Evolutionary conservation across 2,797 vertebrate species (phyloP).

Genomic region (Falco berigora): DNA sequence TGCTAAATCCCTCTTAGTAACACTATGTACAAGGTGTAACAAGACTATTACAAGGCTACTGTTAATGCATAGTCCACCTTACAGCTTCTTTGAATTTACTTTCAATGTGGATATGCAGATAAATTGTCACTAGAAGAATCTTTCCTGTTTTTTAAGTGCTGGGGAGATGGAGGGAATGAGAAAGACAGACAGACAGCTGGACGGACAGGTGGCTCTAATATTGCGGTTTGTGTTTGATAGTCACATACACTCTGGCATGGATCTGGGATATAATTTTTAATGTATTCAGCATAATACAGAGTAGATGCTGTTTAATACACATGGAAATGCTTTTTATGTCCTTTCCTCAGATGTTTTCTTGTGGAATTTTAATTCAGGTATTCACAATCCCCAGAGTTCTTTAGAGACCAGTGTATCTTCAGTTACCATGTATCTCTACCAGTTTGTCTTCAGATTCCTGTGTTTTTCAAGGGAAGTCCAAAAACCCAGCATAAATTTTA

Average conservation of each 20-base stretch:
- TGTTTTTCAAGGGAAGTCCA: background rate
- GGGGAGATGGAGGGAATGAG: background rate
- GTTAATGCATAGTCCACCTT: background rate
- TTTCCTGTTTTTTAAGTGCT: background rate
- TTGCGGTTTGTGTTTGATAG: background rate
- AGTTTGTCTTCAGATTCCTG: background rate
- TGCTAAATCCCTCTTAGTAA: background rate
- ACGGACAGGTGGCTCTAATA: background rate
- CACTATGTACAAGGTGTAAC: background rate
- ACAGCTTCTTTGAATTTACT: conserved; percentile 4
- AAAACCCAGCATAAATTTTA: background rate
- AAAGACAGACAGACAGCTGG: background rate
- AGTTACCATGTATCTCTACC: background rate
- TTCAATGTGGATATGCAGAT: background rate
- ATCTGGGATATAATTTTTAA: background rate
- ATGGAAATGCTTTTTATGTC: background rate
- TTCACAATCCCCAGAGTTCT: background rate
- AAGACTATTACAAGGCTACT: background rate
- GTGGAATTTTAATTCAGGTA: background rate
- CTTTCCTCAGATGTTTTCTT: background rate
- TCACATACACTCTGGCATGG: background rate
- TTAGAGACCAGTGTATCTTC: background rate
- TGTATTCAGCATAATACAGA: background rate
- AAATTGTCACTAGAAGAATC: background rate
- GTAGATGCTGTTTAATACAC: background rate